phyloP scores from a whole-genome alignment of 2,888 invertebrate genomes.

The Macrophya alboannulata region DNA sequence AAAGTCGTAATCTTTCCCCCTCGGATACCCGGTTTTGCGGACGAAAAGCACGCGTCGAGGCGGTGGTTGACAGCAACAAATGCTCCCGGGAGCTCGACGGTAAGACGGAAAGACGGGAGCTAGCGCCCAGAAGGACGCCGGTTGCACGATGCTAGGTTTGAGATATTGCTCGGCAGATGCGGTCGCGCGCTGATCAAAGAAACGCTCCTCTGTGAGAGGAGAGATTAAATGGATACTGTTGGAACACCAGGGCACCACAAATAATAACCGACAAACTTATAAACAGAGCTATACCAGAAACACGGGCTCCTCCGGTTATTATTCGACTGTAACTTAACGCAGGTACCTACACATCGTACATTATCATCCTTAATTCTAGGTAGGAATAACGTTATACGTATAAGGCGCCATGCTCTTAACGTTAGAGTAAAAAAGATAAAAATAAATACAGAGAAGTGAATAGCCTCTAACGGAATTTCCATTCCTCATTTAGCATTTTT shows the following conservation, averaged over 20 bases:
- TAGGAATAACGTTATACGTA: neutral
- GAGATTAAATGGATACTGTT: constrained; percentile 79
- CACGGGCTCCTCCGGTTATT: neutral
- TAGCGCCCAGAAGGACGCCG: constrained; percentile 73
- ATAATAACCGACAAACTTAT: constrained; percentile 73
- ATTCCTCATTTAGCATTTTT: neutral
- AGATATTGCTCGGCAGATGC: constrained; percentile 79
- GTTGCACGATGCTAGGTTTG: constrained; percentile 74
- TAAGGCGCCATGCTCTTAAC: neutral
- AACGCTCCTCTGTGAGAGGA: constrained; percentile 78
- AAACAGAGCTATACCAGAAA: constrained; percentile 41
- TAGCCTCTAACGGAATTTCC: neutral
- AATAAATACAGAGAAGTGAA: no score
- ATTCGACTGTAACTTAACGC: neutral
- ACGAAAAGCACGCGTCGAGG: constrained; percentile 62
- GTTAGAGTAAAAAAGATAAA: neutral
- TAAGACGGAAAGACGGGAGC: constrained; percentile 69
- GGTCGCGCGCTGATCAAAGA: constrained; percentile 79
- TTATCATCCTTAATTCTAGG: neutral
- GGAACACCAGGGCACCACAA: constrained; percentile 76
- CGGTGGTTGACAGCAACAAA: constrained; percentile 78
- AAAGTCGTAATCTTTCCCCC: constrained; percentile 34
- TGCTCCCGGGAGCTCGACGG: constrained; percentile 77
- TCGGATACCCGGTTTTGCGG: neutral
- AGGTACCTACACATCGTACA: constrained; percentile 4